A percentile compares a stretch with the other conserved stretches of the same genome.
phyloP scores from a whole-genome alignment of 2,797 vertebrate genomes.

The Distichodus sexfasciatus region DNA sequence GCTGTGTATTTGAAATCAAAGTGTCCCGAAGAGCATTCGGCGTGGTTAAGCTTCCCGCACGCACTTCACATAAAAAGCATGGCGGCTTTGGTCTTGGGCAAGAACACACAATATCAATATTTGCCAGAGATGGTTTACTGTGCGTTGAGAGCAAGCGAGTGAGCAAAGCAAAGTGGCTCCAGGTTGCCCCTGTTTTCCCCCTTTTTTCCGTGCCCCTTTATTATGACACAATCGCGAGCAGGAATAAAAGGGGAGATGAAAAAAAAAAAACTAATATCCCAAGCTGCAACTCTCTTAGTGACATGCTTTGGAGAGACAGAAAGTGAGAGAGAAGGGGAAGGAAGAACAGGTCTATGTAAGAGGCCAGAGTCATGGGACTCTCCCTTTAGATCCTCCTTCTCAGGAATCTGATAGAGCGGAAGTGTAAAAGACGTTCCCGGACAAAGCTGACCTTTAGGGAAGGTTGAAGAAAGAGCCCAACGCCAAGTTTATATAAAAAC shows the following conservation, averaged over 20 bases:
- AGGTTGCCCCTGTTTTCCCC: not conserved
- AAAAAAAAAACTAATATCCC: conserved; percentile 21
- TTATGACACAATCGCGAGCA: conserved; percentile 8
- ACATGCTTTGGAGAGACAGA: not conserved
- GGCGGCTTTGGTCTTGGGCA: conserved; percentile 11
- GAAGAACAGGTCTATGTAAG: not conserved
- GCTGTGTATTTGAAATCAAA: conserved; percentile 31
- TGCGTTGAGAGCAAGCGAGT: not conserved
- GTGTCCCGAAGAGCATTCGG: conserved; percentile 17
- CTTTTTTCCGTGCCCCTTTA: not conserved
- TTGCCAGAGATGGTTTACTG: conserved; percentile 11
- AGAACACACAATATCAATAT: conserved; percentile 31
- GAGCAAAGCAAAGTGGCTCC: not conserved
- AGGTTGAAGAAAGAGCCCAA: conserved; percentile 54
- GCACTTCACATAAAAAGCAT: conserved; percentile 27
- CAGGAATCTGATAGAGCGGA: conserved; percentile 54
- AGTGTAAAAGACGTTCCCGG: conserved; percentile 43
- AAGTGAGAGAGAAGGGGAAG: not conserved
- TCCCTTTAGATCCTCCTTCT: conserved; percentile 3
- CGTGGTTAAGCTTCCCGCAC: conserved; percentile 30
- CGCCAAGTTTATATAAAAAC: conserved; percentile 23
- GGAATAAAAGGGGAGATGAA: conserved; percentile 13
- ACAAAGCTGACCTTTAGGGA: conserved; percentile 58
- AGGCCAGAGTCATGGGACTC: not conserved
- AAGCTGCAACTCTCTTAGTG: conserved; percentile 13